Percentiles rank a stretch among this genome's conserved stretches.
phyloP scores from a whole-genome alignment of 2,113 vertebrate genomes.

The Addax nasomaculatus region DNA sequence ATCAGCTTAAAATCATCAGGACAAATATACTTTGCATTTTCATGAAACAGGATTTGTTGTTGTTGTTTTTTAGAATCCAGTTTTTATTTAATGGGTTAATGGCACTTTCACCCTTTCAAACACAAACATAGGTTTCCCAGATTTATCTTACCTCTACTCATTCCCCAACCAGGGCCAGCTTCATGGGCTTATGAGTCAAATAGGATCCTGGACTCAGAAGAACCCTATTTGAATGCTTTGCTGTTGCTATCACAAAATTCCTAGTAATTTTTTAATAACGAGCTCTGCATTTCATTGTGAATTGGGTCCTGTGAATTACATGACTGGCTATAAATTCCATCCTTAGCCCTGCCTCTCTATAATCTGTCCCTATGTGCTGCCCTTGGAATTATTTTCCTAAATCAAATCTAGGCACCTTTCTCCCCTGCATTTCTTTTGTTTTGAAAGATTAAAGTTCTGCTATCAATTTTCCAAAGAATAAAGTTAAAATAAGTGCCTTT shows the following conservation, averaged over 20 bases:
- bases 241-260: not conserved
- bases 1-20: not conserved
- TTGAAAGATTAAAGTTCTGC: not conserved
- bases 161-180: not conserved
- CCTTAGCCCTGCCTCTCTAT: not conserved
- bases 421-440: not conserved
- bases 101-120: not conserved
- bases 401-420: not conserved
- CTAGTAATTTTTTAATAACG: not conserved
- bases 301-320: not conserved
- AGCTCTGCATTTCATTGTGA: not conserved
- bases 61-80: not conserved
- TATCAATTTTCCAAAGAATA: not conserved
- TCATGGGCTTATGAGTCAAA: not conserved
- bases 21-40: not conserved
- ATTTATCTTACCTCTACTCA: not conserved
- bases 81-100: not conserved
- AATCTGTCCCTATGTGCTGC: too few relatives aligned
- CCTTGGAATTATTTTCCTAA: not conserved
- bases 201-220: fast-evolving
- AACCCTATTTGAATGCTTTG: not conserved
- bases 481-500: not conserved
- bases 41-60: not conserved
- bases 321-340: not conserved
- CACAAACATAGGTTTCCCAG: not conserved